Conservation (phyloP, 2,113 vertebrate species). For the human (Homo sapiens) region DNA sequence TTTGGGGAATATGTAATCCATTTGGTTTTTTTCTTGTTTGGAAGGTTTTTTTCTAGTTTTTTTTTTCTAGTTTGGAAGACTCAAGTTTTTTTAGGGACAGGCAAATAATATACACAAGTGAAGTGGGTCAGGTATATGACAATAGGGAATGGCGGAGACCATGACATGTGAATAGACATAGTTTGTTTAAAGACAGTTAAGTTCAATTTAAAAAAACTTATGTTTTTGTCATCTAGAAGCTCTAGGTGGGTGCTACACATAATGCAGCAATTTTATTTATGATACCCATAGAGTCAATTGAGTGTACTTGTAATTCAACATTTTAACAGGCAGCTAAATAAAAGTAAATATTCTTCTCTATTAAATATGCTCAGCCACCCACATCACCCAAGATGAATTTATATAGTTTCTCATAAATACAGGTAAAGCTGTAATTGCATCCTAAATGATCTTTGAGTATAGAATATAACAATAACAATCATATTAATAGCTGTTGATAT, state of each 20-base stretch:
- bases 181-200: neutral
- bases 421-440: neutral
- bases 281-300: neutral
- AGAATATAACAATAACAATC: neutral
- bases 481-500: neutral
- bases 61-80: neutral
- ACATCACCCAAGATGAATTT: neutral
- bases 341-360: neutral
- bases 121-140: neutral
- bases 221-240: neutral
- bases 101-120: neutral
- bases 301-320: slow-evolving; percentile 15
- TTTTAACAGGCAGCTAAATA: neutral
- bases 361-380: neutral
- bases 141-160: neutral
- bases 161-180: neutral
- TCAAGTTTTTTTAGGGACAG: neutral
- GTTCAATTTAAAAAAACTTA: neutral
- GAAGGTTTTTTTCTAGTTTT: neutral
- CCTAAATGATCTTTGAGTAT: neutral
- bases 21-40: neutral
- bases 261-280: neutral
- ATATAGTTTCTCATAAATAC: neutral
- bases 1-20: neutral
- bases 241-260: neutral